A percentile compares a stretch with the other conserved stretches of the same genome.
phyloP scores from a whole-genome alignment of 2,113 vertebrate species.

The Pachypanchax playfairii region DNA sequence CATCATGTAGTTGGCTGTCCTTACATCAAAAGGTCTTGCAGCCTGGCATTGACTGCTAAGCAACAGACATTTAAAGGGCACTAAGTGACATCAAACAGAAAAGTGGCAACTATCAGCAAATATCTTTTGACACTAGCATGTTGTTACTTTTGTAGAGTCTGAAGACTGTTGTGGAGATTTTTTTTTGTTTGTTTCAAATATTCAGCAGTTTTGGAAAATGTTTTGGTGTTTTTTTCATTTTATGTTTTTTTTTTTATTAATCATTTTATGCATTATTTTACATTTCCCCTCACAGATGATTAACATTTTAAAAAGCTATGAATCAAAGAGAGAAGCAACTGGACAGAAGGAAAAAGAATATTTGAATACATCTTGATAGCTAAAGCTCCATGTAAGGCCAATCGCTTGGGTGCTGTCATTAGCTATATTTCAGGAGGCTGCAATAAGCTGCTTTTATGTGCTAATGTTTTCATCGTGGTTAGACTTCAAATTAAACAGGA shows the following conservation, averaged over 20 bases:
- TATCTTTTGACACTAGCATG: constrained; percentile 7
- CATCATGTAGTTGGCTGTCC: background rate
- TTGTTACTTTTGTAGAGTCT: constrained; percentile 19
- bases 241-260: background rate
- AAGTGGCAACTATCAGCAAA: constrained; percentile 16
- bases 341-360: background rate
- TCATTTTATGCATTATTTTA: background rate
- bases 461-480: background rate
- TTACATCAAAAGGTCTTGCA: constrained; percentile 4
- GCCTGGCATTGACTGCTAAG: background rate
- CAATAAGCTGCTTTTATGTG: background rate
- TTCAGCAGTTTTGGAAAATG: too few species aligned
- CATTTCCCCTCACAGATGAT: background rate
- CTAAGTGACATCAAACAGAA: background rate
- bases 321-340: background rate
- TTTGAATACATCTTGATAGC: background rate
- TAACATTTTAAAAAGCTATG: too few species aligned
- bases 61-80: constrained; percentile 5
- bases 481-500: background rate
- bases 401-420: background rate
- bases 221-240: too few species aligned
- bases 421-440: background rate
- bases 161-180: background rate
- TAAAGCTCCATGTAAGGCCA: background rate
- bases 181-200: too few species aligned